Conservation (phyloP, 2,888 invertebrate species). For the Scaptomyza polygonia region DNA sequence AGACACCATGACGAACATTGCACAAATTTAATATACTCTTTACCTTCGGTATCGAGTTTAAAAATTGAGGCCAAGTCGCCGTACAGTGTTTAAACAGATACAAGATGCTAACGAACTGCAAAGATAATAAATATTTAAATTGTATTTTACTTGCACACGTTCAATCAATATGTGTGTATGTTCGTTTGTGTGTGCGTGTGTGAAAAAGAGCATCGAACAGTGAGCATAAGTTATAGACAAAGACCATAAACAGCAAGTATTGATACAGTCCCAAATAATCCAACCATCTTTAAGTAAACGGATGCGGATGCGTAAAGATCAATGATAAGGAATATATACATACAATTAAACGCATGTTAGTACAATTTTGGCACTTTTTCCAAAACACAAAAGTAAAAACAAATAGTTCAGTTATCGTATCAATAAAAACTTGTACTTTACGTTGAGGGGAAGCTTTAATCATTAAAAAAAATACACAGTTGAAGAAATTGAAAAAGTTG, state of each 20-base stretch:
- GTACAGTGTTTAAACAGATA: slow-evolving; percentile 65
- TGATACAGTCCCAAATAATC: slow-evolving; percentile 14
- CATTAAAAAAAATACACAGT: no score
- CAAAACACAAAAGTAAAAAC: no score
- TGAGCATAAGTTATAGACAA: slow-evolving; percentile 55
- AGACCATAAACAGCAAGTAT: slow-evolving; percentile 1
- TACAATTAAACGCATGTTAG: background rate
- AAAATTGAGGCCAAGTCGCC: slow-evolving; percentile 49
- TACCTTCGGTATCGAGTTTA: no score
- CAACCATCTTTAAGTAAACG: slow-evolving; percentile 24
- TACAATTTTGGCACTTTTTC: no score
- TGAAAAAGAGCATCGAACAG: slow-evolving; percentile 30
- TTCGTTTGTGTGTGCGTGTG: slow-evolving; percentile 17
- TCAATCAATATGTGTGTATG: slow-evolving; percentile 61
- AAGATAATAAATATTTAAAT: slow-evolving; percentile 82
- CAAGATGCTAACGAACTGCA: slow-evolving; percentile 82
- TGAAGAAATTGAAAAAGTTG: no score
- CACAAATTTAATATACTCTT: no score
- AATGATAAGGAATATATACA: slow-evolving; percentile 16
- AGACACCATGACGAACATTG: no score
- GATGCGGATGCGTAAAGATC: slow-evolving; percentile 66
- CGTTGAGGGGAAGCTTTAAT: no score
- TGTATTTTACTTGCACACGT: slow-evolving; percentile 82
- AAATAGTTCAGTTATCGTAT: no score
- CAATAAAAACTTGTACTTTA: no score